phyloP scores from a whole-genome alignment of 2,113 vertebrate species.

The Enhydra lutris region DNA sequence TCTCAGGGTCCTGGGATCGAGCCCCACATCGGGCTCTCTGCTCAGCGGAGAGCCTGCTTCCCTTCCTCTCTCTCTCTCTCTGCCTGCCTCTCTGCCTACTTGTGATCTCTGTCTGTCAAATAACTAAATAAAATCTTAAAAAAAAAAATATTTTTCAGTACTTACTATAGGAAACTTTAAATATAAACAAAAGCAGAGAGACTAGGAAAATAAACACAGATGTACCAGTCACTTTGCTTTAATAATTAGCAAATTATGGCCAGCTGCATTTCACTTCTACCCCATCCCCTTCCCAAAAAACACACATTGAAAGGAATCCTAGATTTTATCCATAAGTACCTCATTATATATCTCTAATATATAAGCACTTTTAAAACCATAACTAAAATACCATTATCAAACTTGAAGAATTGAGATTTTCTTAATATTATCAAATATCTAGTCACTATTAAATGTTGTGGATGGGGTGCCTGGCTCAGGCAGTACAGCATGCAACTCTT shows the following conservation, averaged over 20 bases:
- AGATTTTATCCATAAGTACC: neutral
- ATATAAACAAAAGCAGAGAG: neutral
- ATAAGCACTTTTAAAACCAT: neutral
- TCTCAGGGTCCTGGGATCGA: too few relatives aligned
- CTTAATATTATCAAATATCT: neutral
- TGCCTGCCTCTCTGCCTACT: too few relatives aligned
- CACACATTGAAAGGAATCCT: neutral
- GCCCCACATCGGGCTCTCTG: too few relatives aligned
- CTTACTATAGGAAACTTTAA: neutral
- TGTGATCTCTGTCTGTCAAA: too few relatives aligned
- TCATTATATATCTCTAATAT: neutral
- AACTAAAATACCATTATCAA: neutral
- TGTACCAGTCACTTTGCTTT: neutral
- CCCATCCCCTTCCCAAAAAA: neutral
- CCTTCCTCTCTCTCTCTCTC: too few relatives aligned
- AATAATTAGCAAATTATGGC: neutral
- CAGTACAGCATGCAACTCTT: neutral
- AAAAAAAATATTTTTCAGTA: neutral
- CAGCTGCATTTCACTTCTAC: neutral
- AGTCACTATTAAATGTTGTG: neutral
- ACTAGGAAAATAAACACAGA: neutral
- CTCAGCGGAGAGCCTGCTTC: too few relatives aligned
- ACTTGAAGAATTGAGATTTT: neutral
- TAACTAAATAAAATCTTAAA: too few relatives aligned
- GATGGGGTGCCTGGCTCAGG: neutral